These are phyloP conservation scores for Coregonus clupeaformis DNA, from an alignment of 2,113 vertebrate genomes.

Conservation along the genomic window DNA sequence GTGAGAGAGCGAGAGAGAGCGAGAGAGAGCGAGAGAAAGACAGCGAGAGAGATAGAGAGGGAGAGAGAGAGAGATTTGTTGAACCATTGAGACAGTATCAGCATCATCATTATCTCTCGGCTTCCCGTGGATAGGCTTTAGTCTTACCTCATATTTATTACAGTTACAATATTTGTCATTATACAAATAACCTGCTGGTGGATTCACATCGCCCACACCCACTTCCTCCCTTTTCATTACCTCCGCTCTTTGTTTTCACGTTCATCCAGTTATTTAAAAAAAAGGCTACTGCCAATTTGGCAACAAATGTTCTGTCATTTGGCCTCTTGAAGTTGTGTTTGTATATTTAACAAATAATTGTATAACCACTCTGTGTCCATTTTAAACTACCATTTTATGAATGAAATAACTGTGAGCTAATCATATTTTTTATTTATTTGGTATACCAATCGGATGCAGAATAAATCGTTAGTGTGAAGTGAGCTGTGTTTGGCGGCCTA, in stretches of 20 bases:
- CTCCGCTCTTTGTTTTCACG: not conserved
- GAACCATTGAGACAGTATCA: slow-evolving; percentile 12
- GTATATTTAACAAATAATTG: not conserved
- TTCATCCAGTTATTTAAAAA: not conserved
- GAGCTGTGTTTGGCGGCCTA: too few species aligned
- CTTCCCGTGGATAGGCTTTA: not conserved
- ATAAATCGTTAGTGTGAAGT: too few species aligned
- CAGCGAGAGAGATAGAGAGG: too few species aligned
- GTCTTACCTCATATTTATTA: not conserved
- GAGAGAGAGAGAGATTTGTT: slow-evolving; percentile 9
- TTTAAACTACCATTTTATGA: not conserved
- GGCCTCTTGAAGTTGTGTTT: not conserved
- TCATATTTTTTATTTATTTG: too few species aligned
- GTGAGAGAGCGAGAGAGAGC: too few species aligned
- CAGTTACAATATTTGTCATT: not conserved
- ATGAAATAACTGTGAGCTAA: too few species aligned
- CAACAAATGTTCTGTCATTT: not conserved
- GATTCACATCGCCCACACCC: not conserved
- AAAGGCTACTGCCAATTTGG: not conserved
- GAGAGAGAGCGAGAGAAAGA: too few species aligned
- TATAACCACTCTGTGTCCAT: not conserved
- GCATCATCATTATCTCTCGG: slow-evolving; percentile 2
- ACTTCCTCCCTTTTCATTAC: not conserved
- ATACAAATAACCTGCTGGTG: not conserved
- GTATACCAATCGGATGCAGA: too few species aligned